A percentile compares a stretch with the other conserved stretches of the same genome.
Conservation (phyloP, 2,888 invertebrate genomes). For the Aporophyla lueneburgensis region DNA sequence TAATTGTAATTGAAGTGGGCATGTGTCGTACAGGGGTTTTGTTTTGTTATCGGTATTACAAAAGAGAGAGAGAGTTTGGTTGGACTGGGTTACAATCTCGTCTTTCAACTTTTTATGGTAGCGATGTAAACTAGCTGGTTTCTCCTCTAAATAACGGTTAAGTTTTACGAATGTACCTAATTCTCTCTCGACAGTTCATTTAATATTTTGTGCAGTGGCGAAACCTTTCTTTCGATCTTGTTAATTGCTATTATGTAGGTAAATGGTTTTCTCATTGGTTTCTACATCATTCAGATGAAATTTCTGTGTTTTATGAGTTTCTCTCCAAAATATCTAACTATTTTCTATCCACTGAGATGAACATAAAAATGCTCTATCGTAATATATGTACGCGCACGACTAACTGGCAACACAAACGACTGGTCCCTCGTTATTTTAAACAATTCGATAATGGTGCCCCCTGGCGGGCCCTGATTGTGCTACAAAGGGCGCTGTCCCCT, state of each 20-base stretch:
- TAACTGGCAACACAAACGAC: conserved; percentile 71
- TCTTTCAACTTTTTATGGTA: neutral
- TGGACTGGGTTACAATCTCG: neutral
- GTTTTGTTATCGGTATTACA: conserved; percentile 6
- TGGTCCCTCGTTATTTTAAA: conserved; percentile 88
- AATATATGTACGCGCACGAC: conserved; percentile 58
- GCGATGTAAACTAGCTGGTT: neutral
- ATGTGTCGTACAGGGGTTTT: conserved; percentile 42
- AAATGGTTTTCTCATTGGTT: neutral
- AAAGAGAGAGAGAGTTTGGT: no score
- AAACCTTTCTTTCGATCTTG: neutral
- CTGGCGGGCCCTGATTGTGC: conserved; percentile 79
- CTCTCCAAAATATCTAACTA: neutral
- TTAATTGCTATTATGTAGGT: neutral
- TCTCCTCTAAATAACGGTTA: neutral
- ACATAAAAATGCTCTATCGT: conserved; percentile 20
- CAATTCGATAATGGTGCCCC: conserved; percentile 87
- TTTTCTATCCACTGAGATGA: conserved; percentile 4
- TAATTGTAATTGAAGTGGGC: conserved; percentile 62
- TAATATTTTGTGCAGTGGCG: neutral
- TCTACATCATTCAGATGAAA: neutral
- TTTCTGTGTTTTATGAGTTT: no score
- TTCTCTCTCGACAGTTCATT: neutral
- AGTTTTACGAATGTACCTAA: neutral
- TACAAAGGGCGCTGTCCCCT: conserved; percentile 80